Conservation (phyloP, 2,888 invertebrate species). For the Pristionchus fissidentatus region DNA sequence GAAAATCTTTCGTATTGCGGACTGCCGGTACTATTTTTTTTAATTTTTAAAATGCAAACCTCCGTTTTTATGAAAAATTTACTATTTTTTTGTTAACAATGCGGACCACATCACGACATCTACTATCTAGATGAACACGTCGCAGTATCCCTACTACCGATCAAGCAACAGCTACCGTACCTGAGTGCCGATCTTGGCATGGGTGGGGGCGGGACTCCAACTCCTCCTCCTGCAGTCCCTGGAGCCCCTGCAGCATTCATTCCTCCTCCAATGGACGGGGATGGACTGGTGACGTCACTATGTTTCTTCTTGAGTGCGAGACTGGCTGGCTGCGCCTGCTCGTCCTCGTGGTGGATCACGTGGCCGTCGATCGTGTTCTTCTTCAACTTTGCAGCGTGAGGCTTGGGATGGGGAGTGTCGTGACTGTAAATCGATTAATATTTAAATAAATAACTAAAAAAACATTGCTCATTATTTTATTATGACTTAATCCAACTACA, state of each 20-base stretch:
- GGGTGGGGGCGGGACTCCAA: slow-evolving; percentile 27
- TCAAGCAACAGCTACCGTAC: too few species aligned
- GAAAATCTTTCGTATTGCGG: too few species aligned
- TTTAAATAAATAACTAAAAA: too few species aligned
- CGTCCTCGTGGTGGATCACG: slow-evolving; percentile 73
- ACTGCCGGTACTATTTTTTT: too few species aligned
- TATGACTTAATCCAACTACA: too few species aligned
- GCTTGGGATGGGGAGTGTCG: slow-evolving; percentile 94
- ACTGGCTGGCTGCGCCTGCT: slow-evolving; percentile 38
- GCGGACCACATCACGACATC: too few species aligned
- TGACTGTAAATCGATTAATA: too few species aligned
- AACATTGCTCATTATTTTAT: not conserved
- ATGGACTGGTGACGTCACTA: slow-evolving; percentile 54
- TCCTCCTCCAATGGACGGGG: slow-evolving; percentile 48
- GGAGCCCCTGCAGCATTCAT: slow-evolving; percentile 16
- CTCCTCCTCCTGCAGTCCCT: not conserved
- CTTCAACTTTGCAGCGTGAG: slow-evolving; percentile 62
- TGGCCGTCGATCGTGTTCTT: slow-evolving; percentile 77
- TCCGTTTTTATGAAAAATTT: too few species aligned
- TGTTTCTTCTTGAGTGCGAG: slow-evolving; percentile 58
- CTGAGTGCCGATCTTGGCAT: slow-evolving; percentile 54
- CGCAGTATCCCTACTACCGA: too few species aligned
- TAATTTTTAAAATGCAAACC: too few species aligned
- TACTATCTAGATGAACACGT: too few species aligned
- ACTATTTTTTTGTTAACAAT: too few species aligned